A percentile compares a stretch with the other conserved stretches of the same genome.
Evolutionary conservation across 2,797 vertebrate species (phyloP).

Genomic region (Alcedo quadribrachys): DNA sequence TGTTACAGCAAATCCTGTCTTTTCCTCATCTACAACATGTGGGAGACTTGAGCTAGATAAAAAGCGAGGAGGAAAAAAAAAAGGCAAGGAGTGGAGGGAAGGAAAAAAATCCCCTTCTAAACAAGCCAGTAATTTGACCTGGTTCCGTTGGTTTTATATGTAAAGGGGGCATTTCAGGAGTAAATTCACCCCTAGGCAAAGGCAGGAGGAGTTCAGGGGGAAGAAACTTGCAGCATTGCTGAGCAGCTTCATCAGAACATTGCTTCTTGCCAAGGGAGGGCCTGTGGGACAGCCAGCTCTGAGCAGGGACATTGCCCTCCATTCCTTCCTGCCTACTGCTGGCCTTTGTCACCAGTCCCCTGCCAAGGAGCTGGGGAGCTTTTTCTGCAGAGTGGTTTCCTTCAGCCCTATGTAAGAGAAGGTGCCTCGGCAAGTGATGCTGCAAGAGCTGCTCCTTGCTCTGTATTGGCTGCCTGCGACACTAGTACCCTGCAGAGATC

Average conservation of each 20-base stretch:
- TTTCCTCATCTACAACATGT: neutral
- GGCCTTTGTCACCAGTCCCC: neutral
- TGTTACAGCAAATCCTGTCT: neutral
- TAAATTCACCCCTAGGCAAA: too few relatives aligned
- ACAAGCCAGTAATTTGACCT: neutral
- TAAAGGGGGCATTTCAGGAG: neutral
- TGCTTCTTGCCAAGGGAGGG: fast-evolving
- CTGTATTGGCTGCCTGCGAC: neutral
- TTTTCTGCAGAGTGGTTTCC: neutral
- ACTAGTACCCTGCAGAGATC: neutral
- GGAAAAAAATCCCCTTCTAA: neutral
- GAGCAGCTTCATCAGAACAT: fast-evolving
- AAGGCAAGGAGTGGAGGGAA: fast-evolving
- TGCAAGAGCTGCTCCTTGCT: neutral
- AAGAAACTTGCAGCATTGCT: neutral
- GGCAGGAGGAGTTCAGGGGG: neutral
- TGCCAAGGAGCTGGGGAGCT: neutral
- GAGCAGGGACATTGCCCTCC: neutral
- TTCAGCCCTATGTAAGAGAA: neutral
- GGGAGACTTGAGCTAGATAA: neutral
- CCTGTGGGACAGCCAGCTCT: fast-evolving
- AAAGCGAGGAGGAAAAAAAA: neutral
- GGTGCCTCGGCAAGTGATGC: fast-evolving
- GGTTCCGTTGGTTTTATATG: neutral
- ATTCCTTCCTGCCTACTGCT: too few relatives aligned